Base-by-base conservation (phyloP, 2,888 invertebrate species). In the Leptopilina drosophilae region DNA sequence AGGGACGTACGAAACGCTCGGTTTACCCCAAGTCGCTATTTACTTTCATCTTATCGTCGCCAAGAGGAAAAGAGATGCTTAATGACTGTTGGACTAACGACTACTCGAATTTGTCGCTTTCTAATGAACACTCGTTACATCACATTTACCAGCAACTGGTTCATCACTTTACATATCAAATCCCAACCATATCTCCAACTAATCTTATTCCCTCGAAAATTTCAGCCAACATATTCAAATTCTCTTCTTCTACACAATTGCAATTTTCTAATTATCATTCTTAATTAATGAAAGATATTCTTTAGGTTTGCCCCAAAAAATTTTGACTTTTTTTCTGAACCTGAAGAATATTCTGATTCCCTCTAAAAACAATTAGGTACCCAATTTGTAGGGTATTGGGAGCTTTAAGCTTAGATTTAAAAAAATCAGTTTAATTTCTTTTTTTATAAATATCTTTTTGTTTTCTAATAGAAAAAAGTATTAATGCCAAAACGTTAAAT, bases 1-100 rank as follows among this genome's bases (percentile, higher is more conserved):
- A 82, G 82, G 81, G 80, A 78, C 80, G 81, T 80, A 80, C 77
- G 64, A 78, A 78, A 81, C 64, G 73, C 73, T 64, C 79, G 73
- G 20, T 80, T 79, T 62, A 76, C 79, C 82, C 78, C 66, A 77
- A 82, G 56, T 77, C 53, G 67, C 76, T 79, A 77, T 78, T 81
- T 81, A 80, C 80, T 80, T 81, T 77, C 33, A 78, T 80, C 78
- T n/a, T 33, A 73, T 56, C 33, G 14, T 73, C 7, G 33, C 33
- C 33, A 56, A 26, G 73, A 11, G 56, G 42, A 33, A 56, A 73
- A 56, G 73, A 56, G 73, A 6, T 73, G 53, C 33, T 42, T 69
- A 69, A 56, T 56, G 53, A 26, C 46, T 69, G n/a, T 42, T 20
- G 46, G 15, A 5, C 46, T 66, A 66, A 66, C 42, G 46, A 66